A percentile compares a stretch with the other conserved stretches of the same genome.
Evolutionary conservation across 2,797 vertebrate genomes (phyloP).

Genomic region (Coregonus suidteri): DNA sequence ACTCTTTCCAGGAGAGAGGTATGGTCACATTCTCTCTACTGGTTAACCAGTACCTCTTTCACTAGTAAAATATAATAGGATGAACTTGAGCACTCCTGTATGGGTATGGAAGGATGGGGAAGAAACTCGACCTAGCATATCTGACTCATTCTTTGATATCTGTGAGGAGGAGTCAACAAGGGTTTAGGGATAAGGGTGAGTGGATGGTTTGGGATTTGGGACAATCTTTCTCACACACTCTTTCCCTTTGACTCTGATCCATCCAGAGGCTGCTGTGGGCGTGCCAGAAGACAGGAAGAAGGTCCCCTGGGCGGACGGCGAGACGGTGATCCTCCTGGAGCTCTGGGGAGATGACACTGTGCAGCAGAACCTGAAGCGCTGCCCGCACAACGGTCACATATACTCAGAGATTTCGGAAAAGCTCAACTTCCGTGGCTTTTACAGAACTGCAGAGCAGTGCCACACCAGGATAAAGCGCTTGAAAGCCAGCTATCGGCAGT

Average conservation of each 20-base stretch:
- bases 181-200: not conserved
- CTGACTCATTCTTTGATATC: not conserved
- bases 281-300: constrained; percentile 72
- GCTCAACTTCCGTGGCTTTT: constrained; percentile 61
- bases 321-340: constrained; percentile 76
- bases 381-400: constrained; percentile 73
- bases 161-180: not conserved
- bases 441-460: constrained; percentile 72
- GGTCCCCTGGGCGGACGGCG: constrained; percentile 74
- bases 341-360: constrained; percentile 74
- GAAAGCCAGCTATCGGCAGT: constrained; percentile 71
- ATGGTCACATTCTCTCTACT: not conserved
- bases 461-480: constrained; percentile 76
- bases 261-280: constrained; percentile 55
- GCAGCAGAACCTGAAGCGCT: constrained; percentile 66
- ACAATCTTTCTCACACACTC: not conserved
- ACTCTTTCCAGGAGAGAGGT: constrained; percentile 15
- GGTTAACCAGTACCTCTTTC: not conserved
- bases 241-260: not conserved
- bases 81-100: not conserved
- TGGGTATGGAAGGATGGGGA: not conserved
- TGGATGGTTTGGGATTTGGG: not conserved
- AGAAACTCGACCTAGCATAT: not conserved
- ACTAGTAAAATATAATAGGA: not conserved
- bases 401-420: constrained; percentile 71